Evolutionary conservation across 2,113 vertebrate genomes (phyloP).

Genomic region (Tragelaphus imberbis): DNA sequence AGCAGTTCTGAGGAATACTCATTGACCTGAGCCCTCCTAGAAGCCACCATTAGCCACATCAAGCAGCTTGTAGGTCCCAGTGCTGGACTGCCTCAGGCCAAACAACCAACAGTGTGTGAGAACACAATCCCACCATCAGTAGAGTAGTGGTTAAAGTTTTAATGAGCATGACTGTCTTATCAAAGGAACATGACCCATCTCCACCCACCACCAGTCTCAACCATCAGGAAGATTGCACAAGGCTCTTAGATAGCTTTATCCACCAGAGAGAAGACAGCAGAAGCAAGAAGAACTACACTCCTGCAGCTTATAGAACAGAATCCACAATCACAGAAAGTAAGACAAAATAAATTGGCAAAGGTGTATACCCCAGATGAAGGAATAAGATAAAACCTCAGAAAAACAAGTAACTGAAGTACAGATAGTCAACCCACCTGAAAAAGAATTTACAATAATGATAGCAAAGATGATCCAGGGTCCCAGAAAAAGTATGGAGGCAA

Average conservation of each 20-base stretch:
- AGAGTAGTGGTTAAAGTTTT: not conserved
- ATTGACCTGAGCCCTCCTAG: not conserved
- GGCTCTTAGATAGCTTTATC: not conserved
- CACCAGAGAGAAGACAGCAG: not conserved
- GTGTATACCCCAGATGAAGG: not conserved
- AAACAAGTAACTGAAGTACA: not conserved
- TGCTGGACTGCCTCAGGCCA: not conserved
- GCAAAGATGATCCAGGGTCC: not conserved
- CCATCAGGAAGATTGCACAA: not conserved
- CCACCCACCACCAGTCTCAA: not conserved
- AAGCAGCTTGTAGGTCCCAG: not conserved
- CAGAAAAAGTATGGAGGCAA: not conserved
- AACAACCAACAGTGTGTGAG: not conserved
- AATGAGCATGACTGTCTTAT: not conserved
- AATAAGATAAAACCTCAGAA: not conserved
- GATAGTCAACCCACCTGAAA: not conserved
- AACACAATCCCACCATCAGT: not conserved
- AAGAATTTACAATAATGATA: not conserved
- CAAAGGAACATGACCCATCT: not conserved
- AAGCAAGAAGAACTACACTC: not conserved
- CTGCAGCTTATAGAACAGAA: not conserved
- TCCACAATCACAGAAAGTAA: not conserved
- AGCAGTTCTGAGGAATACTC: not conserved
- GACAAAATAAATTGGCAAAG: not conserved
- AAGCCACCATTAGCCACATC: not conserved